These are phyloP conservation scores for Tadarida brasiliensis DNA, from an alignment of 2,797 vertebrate genomes.

Conservation along the genomic window DNA sequence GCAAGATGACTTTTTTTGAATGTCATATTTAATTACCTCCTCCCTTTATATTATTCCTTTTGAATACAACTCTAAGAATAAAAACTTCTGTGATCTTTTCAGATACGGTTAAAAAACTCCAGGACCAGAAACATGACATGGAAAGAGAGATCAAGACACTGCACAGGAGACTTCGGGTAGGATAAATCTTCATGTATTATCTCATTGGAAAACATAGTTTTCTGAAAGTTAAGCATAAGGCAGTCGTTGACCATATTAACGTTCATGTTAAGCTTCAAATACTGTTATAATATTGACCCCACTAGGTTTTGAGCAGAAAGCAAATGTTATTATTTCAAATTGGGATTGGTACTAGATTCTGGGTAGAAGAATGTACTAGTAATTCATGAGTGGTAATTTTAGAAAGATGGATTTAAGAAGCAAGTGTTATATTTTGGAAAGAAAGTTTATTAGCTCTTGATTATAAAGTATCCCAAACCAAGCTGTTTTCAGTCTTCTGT, in stretches of 20 bases:
- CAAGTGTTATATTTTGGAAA: not conserved
- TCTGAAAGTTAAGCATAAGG: not conserved
- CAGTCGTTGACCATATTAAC: not conserved
- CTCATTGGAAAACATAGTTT: not conserved
- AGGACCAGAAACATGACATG: constrained; percentile 98
- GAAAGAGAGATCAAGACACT: constrained; percentile 98
- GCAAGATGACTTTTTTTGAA: constrained; percentile 20
- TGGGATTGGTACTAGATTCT: not conserved
- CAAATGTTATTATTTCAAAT: not conserved
- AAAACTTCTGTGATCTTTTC: constrained; percentile 75
- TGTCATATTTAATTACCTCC: not conserved
- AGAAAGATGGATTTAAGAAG: not conserved
- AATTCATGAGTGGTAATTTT: constrained; percentile 22
- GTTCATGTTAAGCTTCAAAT: not conserved
- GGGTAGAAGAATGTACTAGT: not conserved
- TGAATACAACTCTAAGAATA: not conserved
- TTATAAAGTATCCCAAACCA: not conserved
- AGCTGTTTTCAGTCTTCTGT: not conserved
- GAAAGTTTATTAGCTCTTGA: not conserved
- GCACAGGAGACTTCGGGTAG: constrained; percentile 94
- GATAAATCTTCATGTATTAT: not conserved
- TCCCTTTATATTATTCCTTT: not conserved
- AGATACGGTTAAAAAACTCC: constrained; percentile 97
- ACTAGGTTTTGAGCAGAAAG: not conserved
- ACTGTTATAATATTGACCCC: not conserved